These are phyloP conservation scores for Phainopepla nitens DNA, from an alignment of 2,113 vertebrate genomes.

Conservation along the genomic window DNA sequence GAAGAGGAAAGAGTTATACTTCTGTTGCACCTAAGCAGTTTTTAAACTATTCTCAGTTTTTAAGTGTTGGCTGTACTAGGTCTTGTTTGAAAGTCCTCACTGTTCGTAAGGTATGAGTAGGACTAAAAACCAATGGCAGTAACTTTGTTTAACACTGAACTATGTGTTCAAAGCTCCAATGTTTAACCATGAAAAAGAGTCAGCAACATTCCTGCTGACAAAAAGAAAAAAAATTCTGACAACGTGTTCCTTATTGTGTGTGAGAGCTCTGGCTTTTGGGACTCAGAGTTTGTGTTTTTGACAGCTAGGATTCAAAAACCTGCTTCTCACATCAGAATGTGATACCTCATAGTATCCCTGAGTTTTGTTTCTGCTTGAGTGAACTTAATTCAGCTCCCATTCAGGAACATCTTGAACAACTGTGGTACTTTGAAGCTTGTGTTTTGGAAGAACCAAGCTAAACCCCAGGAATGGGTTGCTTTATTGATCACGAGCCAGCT, in stretches of 20 bases:
- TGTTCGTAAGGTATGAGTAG: background rate
- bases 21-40: background rate
- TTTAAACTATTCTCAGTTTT: background rate
- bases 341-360: fast-evolving
- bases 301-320: background rate
- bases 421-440: background rate
- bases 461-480: background rate
- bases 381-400: background rate
- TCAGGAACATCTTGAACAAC: background rate
- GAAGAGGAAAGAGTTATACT: background rate
- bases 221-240: background rate
- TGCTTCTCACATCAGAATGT: background rate
- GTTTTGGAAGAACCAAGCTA: background rate
- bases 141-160: background rate
- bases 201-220: background rate
- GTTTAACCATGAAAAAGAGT: background rate
- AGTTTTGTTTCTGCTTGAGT: background rate
- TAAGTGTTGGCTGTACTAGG: background rate
- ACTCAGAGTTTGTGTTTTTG: background rate
- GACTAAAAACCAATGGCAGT: background rate
- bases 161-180: background rate
- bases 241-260: background rate
- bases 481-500: background rate
- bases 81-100: background rate
- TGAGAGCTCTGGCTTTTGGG: background rate